Evolutionary conservation across 2,113 vertebrate genomes (phyloP).

Genomic region (Zeus faber): DNA sequence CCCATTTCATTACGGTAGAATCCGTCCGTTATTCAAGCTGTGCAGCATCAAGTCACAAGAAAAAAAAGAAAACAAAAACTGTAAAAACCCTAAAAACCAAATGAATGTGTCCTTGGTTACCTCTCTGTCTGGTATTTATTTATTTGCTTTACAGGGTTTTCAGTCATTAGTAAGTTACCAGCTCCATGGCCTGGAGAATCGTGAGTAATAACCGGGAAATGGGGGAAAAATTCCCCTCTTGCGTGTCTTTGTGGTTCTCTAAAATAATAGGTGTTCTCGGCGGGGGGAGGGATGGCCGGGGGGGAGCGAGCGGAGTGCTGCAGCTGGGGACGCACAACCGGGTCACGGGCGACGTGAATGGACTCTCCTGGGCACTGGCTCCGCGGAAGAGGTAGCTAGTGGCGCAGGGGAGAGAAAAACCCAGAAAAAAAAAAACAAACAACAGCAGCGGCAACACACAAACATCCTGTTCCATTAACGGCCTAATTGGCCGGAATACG

Average conservation of each 20-base stretch:
- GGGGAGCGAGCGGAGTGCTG: conserved; percentile 30
- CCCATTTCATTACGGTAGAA: no score
- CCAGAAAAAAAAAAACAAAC: conserved; percentile 24
- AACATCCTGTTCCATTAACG: conserved; percentile 28
- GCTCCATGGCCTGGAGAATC: conserved; percentile 11
- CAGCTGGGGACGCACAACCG: conserved; percentile 43
- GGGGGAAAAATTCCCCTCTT: conserved; percentile 19
- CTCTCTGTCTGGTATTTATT: no score
- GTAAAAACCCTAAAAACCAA: no score
- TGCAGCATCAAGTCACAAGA: no score
- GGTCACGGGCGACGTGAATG: conserved; percentile 29
- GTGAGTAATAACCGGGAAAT: conserved; percentile 9
- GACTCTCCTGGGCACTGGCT: conserved; percentile 28
- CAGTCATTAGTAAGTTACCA: conserved; percentile 7
- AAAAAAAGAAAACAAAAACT: no score
- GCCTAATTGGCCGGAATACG: no score
- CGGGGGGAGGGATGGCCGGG: conserved; percentile 14
- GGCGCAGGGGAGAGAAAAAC: conserved; percentile 14
- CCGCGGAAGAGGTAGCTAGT: no score
- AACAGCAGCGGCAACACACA: no score
- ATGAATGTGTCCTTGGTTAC: no score
- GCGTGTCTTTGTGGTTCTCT: conserved; percentile 29
- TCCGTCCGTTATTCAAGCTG: no score
- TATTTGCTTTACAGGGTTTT: no score
- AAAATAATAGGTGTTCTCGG: conserved; percentile 15